These are phyloP conservation scores for Cyclargus thomasi DNA, from an alignment of 1,140 invertebrate species.

Conservation along the genomic window DNA sequence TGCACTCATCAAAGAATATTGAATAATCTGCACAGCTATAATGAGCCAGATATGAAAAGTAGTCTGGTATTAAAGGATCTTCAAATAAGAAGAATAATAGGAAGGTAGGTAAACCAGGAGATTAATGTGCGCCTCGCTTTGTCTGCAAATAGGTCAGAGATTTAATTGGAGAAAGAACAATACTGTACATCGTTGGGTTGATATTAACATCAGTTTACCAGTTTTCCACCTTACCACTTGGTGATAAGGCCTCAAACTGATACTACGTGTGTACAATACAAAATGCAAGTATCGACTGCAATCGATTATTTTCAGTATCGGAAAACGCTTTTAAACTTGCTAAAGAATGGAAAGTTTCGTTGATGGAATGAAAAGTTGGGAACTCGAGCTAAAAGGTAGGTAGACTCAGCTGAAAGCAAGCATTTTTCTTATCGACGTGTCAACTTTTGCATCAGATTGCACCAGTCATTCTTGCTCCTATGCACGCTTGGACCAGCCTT, in stretches of 20 bases:
- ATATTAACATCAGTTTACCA: background rate
- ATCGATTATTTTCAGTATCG: background rate
- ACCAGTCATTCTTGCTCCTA: no score
- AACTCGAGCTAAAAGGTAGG: background rate
- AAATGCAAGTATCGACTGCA: background rate
- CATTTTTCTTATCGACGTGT: background rate
- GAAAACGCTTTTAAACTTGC: background rate
- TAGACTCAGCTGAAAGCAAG: background rate
- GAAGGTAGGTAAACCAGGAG: constrained; percentile 1
- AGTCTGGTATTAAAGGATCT: background rate
- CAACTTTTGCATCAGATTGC: no score
- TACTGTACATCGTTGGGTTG: background rate
- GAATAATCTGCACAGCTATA: background rate
- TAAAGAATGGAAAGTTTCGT: background rate
- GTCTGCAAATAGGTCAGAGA: constrained; percentile 11
- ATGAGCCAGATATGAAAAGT: background rate
- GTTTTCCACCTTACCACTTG: background rate
- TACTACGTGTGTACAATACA: background rate
- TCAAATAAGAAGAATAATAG: background rate
- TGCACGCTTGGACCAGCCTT: no score
- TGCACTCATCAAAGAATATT: no score
- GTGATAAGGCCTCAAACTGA: background rate
- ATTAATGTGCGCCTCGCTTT: constrained; percentile 8
- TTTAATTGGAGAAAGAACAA: constrained; percentile 10
- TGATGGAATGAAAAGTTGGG: background rate